These are phyloP conservation scores for Pseudolaguvia tuberculata DNA, from an alignment of 2,113 vertebrate genomes.

Conservation along the genomic window DNA sequence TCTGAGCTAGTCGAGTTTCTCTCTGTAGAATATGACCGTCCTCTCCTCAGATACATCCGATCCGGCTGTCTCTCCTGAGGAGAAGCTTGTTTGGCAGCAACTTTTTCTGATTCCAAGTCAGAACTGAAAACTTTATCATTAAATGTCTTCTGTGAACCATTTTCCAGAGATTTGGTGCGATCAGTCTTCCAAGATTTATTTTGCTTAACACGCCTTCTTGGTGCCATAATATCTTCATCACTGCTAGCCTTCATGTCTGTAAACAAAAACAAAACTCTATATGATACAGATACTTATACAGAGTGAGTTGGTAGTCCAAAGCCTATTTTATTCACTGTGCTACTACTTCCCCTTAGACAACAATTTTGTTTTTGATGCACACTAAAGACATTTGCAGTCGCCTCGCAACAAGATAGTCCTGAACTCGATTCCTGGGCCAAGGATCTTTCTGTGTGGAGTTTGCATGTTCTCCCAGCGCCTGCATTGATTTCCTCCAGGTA, in stretches of 20 bases:
- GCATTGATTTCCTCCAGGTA: too few relatives aligned
- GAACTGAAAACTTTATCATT: background rate
- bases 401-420: too few relatives aligned
- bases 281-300: too few relatives aligned
- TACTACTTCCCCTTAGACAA: too few relatives aligned
- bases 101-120: background rate
- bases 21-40: conserved; percentile 18
- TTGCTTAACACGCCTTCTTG: conserved; percentile 25
- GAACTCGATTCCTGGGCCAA: too few relatives aligned
- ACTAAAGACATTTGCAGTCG: too few relatives aligned
- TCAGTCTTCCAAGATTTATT: conserved; percentile 1
- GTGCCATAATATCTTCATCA: conserved; percentile 32
- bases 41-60: conserved; percentile 23
- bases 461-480: too few relatives aligned
- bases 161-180: background rate
- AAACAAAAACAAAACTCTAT: background rate
- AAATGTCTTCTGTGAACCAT: conserved; percentile 12
- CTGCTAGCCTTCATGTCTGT: conserved; percentile 23
- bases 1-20: background rate
- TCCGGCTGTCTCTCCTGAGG: conserved; percentile 12
- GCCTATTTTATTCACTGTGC: too few relatives aligned
- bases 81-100: background rate
- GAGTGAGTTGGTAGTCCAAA: too few relatives aligned
- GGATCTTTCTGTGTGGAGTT: too few relatives aligned
- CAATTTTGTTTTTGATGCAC: too few relatives aligned